Evolutionary conservation across 2,888 invertebrate genomes (phyloP).

Genomic region (Cerastis rubricosa): DNA sequence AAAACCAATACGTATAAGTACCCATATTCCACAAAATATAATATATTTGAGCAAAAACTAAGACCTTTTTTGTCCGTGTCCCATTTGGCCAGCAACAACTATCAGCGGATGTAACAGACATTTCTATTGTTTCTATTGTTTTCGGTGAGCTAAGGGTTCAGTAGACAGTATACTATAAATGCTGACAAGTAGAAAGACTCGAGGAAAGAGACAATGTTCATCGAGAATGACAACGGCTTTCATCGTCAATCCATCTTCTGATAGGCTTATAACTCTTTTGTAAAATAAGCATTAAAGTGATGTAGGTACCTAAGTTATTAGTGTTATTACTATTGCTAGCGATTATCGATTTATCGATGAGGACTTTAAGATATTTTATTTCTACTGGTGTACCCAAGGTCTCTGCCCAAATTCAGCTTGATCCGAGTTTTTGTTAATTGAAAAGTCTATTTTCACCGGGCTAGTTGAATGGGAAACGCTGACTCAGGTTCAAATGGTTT

Average conservation of each 20-base stretch:
- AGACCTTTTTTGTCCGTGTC: background rate
- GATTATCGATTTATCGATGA: too few relatives aligned
- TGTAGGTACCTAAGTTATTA: background rate
- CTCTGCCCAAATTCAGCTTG: too few relatives aligned
- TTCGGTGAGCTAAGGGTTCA: background rate
- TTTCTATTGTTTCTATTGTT: background rate
- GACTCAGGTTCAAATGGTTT: conserved; percentile 31
- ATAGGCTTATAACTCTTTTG: too few relatives aligned
- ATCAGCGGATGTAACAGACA: background rate
- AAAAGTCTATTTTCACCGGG: too few relatives aligned
- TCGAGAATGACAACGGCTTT: too few relatives aligned
- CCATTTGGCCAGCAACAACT: background rate
- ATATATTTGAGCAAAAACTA: background rate
- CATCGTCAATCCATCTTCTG: background rate
- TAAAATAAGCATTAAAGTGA: too few relatives aligned
- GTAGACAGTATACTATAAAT: background rate
- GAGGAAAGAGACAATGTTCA: too few relatives aligned
- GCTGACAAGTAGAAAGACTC: too few relatives aligned
- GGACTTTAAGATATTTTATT: too few relatives aligned
- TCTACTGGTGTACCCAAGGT: too few relatives aligned
- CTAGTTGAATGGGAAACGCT: conserved; percentile 22
- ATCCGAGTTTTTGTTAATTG: too few relatives aligned
- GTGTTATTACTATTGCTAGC: background rate
- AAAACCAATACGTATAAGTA: background rate
- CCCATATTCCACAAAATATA: background rate